Evolutionary conservation across 2,888 invertebrate genomes (phyloP).

Genomic region (Tiliacea aurago): DNA sequence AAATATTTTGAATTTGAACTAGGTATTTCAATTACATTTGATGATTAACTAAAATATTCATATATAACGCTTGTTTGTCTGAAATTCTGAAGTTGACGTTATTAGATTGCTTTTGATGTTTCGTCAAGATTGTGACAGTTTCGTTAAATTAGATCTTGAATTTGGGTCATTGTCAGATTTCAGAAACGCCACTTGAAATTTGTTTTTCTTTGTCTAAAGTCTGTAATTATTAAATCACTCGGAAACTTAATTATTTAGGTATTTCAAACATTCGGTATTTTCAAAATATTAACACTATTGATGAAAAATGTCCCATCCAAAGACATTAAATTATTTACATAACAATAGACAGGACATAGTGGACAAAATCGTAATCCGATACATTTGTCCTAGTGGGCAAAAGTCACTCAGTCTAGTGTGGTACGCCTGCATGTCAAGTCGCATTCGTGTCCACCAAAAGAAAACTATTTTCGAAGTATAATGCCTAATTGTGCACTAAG

Average conservation of each 20-base stretch:
- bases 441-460: no score
- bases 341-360: no score
- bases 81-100: conserved; percentile 18
- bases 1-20: not conserved
- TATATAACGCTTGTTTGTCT: not conserved
- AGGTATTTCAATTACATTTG: conserved; percentile 14
- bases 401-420: no score
- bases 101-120: conserved; percentile 25
- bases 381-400: no score
- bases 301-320: no score
- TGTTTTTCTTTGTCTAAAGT: not conserved
- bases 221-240: not conserved
- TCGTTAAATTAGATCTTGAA: conserved; percentile 28
- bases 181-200: not conserved
- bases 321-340: no score
- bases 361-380: no score
- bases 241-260: not conserved
- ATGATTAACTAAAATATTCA: not conserved
- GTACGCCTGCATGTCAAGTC: no score
- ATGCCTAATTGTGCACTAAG: no score
- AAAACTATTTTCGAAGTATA: no score
- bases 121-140: conserved; percentile 22
- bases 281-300: not conserved
- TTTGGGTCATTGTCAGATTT: conserved; percentile 38
- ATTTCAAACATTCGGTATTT: not conserved